Base-by-base conservation (phyloP, 2,888 invertebrate genomes). In the Drosophila tripunctata region DNA sequence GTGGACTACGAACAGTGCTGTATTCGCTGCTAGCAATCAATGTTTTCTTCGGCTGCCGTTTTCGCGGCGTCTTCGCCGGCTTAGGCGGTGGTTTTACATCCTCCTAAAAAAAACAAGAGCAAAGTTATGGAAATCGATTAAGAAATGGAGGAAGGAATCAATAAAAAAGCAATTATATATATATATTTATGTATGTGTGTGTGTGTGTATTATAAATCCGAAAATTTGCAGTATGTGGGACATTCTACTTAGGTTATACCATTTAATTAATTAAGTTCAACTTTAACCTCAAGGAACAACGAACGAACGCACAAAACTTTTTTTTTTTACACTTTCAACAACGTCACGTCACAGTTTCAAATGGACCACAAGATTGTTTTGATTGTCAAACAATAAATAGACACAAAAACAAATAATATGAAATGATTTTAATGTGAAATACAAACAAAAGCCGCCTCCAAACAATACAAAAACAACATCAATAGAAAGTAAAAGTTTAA, bases 21-120 rank as follows among this genome's bases (percentile, higher is more conserved):
- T 89, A 89, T 64, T 90, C 89, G 60, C 86, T 89, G 30, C 87
- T 80, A 55, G 90, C 81, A 60, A 91, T 83, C 30, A 84, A 66
- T 58, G 90, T 90, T 77, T 90, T 91, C 76, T 90, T 90, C 60
- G 91, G 91, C 65, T 91, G 91, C 8, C 91, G 89, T 75, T 91
- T 90, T 4, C 90, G 82, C 45, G 90, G 90, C 33, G 90, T 89
- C 75, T 91, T 90, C 57, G 91, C 88, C 5, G 90, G 83, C 66
- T 89, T 89, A 15, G 89, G 67, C 31, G 89, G 87, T 44, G 89
- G 80, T 50, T 88, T 88, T 1, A 82, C 77, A 60, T 90, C 90
- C 69, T 90, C 90, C 90, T 90, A 5, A 90, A 88, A 10, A 12
- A 51, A 8, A 45, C 3, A 31, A 50, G n/a, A n/a, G n/a, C n/a